Conservation (phyloP, 2,888 invertebrate species). For the Limulus polyphemus region DNA sequence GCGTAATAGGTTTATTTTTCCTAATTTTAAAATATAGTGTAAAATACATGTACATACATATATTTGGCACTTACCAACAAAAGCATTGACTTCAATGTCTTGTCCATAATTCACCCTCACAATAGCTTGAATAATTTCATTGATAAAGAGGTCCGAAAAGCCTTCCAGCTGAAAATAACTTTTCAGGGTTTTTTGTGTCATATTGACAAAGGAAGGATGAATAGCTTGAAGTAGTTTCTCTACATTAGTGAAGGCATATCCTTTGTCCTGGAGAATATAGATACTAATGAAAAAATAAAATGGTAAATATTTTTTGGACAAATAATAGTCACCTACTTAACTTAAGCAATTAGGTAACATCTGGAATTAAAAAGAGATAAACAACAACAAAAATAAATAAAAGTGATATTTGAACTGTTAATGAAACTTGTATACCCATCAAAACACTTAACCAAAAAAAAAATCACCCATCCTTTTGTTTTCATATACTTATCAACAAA, state of each 20-base stretch:
- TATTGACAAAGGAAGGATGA: slow-evolving; percentile 41
- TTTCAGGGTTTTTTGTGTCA: slow-evolving; percentile 37
- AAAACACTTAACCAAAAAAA: too few relatives aligned
- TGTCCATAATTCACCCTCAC: slow-evolving; percentile 50
- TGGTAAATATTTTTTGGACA: neutral
- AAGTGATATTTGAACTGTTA: too few relatives aligned
- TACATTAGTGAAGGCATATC: slow-evolving; percentile 42
- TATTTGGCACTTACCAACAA: slow-evolving; percentile 40
- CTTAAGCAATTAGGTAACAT: too few relatives aligned
- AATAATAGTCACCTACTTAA: too few relatives aligned
- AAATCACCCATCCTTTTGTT: too few relatives aligned
- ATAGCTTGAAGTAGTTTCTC: slow-evolving; percentile 43
- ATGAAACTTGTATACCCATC: too few relatives aligned
- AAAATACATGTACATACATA: too few relatives aligned
- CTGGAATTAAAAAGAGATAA: too few relatives aligned
- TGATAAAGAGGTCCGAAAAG: slow-evolving; percentile 41
- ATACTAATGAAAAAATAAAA: slow-evolving; percentile 39
- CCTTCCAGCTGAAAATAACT: slow-evolving; percentile 37
- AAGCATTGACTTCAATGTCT: slow-evolving; percentile 42
- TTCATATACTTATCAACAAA: too few relatives aligned
- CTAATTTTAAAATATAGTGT: too few relatives aligned
- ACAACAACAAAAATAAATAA: too few relatives aligned
- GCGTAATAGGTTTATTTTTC: too few relatives aligned
- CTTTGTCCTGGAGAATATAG: slow-evolving; percentile 44
- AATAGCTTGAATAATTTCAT: slow-evolving; percentile 46